phyloP scores from a whole-genome alignment of 2,888 invertebrate species.

The Operophtera brumata region DNA sequence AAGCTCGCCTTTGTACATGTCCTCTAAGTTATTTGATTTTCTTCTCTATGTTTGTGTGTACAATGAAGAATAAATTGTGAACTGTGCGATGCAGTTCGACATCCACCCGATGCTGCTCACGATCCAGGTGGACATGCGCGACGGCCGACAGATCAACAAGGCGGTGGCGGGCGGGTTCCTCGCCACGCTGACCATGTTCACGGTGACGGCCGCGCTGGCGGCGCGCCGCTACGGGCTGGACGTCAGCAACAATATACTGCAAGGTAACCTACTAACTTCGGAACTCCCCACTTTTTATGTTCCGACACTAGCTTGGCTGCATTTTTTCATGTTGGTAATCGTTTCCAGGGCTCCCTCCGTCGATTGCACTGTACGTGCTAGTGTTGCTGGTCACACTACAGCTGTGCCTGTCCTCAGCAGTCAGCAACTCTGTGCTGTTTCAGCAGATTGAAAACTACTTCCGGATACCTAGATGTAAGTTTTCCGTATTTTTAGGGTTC shows the following conservation, averaged over 20 bases:
- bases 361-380: constrained; percentile 83
- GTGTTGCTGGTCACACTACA: constrained; percentile 88
- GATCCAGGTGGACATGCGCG: constrained; percentile 94
- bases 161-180: constrained; percentile 86
- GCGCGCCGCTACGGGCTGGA: constrained; percentile 83
- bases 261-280: constrained; percentile 52
- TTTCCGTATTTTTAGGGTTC: too few species aligned
- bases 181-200: constrained; percentile 83
- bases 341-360: constrained; percentile 80
- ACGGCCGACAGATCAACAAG: constrained; percentile 85
- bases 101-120: constrained; percentile 92
- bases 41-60: too few species aligned
- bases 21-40: too few species aligned
- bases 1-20: too few species aligned
- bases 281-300: too few species aligned
- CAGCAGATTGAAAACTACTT: constrained; percentile 90
- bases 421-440: constrained; percentile 89
- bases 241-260: constrained; percentile 83
- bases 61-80: too few species aligned
- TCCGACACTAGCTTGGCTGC: too few species aligned
- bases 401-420: constrained; percentile 87
- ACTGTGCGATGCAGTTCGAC: constrained; percentile 89
- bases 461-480: constrained; percentile 85
- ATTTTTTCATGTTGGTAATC: not conserved
- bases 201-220: constrained; percentile 82